Conservation (phyloP, 2,888 invertebrate species). For the Steinernema hermaphroditum region DNA sequence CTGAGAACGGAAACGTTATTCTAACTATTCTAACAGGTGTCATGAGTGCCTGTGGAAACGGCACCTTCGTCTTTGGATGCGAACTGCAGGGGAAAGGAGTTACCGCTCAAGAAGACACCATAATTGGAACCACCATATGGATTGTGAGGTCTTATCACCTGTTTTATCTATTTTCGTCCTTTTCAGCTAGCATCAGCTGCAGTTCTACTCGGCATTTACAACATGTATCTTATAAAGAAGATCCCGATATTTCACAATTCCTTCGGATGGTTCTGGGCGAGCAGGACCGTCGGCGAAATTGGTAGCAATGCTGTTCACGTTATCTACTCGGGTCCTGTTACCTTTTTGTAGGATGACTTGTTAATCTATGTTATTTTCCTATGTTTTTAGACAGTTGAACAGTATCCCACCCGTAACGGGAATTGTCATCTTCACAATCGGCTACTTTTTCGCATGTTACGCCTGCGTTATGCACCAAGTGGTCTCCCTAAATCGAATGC, state of each 20-base stretch:
- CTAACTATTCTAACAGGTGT: too few species aligned
- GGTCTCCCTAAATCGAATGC: not conserved
- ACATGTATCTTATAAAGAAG: not conserved
- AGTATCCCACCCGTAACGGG: not conserved
- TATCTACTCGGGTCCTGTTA: not conserved
- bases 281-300: not conserved
- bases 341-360: not conserved
- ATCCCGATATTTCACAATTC: constrained; percentile 3
- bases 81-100: not conserved
- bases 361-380: too few species aligned
- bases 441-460: not conserved
- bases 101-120: not conserved
- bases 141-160: not conserved
- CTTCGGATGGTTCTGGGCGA: not conserved
- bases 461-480: constrained; percentile 15
- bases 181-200: not conserved
- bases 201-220: not conserved
- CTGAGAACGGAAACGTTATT: too few species aligned
- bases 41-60: not conserved
- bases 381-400: not conserved
- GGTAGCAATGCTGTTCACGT: not conserved
- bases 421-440: not conserved
- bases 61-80: not conserved
- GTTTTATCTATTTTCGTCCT: not conserved
- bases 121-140: not conserved